These are phyloP conservation scores for Ploceus nigricollis DNA, from an alignment of 2,113 vertebrate genomes.

Conservation along the genomic window DNA sequence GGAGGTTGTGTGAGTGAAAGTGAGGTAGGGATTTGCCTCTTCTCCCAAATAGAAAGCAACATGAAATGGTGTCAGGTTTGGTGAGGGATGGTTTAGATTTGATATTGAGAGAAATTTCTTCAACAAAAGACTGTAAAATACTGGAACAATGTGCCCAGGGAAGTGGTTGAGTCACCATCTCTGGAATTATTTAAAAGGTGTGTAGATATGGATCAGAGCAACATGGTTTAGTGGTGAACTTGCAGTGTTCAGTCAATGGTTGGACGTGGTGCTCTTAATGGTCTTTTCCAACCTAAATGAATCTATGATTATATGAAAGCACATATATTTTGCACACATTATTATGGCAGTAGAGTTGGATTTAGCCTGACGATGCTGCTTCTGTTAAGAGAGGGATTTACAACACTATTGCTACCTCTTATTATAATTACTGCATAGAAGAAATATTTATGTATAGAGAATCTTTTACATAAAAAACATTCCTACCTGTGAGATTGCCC, in stretches of 20 bases:
- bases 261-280: fast-evolving
- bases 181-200: neutral
- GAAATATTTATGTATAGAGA: neutral
- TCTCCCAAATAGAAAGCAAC: neutral
- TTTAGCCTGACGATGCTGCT: neutral
- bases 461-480: neutral
- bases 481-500: neutral
- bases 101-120: neutral
- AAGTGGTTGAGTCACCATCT: neutral
- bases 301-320: neutral
- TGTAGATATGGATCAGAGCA: too few species aligned
- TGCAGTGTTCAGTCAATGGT: neutral
- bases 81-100: fast-evolving
- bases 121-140: neutral
- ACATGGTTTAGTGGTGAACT: neutral
- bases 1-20: neutral
- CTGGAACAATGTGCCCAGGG: neutral
- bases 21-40: neutral
- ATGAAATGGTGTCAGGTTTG: neutral
- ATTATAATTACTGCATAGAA: neutral
- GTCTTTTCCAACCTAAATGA: neutral
- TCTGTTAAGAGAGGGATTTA: neutral
- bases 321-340: neutral
- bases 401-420: neutral
- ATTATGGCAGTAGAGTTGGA: neutral